Base-by-base conservation (phyloP, 2,113 vertebrate genomes). In the Equus quagga region DNA sequence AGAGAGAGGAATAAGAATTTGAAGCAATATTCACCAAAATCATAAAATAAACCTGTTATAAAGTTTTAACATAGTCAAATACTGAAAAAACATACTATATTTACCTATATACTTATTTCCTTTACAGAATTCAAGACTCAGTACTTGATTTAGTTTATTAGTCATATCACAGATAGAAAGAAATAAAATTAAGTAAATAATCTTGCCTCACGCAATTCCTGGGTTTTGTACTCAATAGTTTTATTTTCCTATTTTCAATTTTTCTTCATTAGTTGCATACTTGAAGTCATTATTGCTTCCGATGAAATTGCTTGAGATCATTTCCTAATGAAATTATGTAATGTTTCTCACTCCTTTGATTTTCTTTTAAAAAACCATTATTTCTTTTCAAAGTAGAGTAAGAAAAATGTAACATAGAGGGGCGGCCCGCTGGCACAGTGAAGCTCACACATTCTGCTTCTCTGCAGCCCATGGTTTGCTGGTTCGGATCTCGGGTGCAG, bases 261-360 rank as follows among this genome's bases (percentile, higher is more conserved):
- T 95, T 93, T 62, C 41, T 87, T 93, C 56, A 44, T 95, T 73
- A 96, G 72, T 76, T 81, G 60, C 26, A 72, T 65, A 79, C 76
- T 89, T 89, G 54, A 95, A 67, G 19, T 89, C 79, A 70, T 79
- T 64, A 86, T 94, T 97, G 58, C 85, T 95, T 91, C 91, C 85
- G 65, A 97, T 88, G 67, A 92, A 82, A 94, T 91, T 95, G 46
- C 96, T 97, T 97, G 86, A 97, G 51, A 82, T 14, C n/a, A 88
- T 58, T 98, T 96, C 76, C 67, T 89, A 81, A 41, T 28, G 23
- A 89, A 96, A 91, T 97, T 97, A 84, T 31, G 21, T n/a, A 96
- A 94, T 54, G 21, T 19, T 6, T 90, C 69, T 92, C 46, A 36
- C 41, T 85, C 49, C 26, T 94, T 95, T 80, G 17, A 79, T 91